Base-by-base conservation (phyloP, 2,113 vertebrate genomes). In the Mobula birostris region DNA sequence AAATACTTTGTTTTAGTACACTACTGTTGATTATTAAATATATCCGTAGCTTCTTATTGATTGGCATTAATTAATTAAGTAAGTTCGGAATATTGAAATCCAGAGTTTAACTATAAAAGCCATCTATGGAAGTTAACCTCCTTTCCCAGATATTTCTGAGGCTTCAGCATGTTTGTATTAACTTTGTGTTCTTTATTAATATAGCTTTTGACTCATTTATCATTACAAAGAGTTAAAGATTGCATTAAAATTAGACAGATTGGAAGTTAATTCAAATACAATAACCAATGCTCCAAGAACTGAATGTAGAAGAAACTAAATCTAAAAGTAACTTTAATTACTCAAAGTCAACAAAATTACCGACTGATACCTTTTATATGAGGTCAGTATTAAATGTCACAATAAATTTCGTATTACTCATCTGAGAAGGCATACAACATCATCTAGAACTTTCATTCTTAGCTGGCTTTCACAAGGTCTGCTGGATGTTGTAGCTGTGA, bases 351-450 rank as follows among this genome's bases (percentile, higher is more conserved):
- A 90, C 61, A 32, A 66, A 19, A 6, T 90, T 90, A 61, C 61
- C 61, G 66, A 66, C 58, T 63, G 29, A 88, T 63, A 88, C 61
- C 83, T 88, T 88, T 88, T 88, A 63, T 88, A 88, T 88, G 29
- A 29, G 56, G 27, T 63, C 83, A n/a, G 83, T 63, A 88, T 63
- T 63, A 11, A 88, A 63, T 15, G 27, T n/a, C 61, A 32, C 14
- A 36, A 68, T 90, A 32, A 6, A n/a, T 88, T 88, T 63, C 85
- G n/a, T 83, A 15, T 17, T 1, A 90, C 29, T 66, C 29, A 6
- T 27, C 5, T 66, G 32, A 32, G 61, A 90, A 90, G 61, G 85
- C 12, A 66, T 4, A 17, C 1, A 58, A 17, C 3, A 29, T 66
- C 82, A 85, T 88, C 36, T 29, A 40, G 66, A 19, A 36, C 68